Evolutionary conservation across 1,140 invertebrate species (phyloP), one percentile per base, ranked within the genome.

Genomic region (Ceratoteleas bidentatus): DNA sequence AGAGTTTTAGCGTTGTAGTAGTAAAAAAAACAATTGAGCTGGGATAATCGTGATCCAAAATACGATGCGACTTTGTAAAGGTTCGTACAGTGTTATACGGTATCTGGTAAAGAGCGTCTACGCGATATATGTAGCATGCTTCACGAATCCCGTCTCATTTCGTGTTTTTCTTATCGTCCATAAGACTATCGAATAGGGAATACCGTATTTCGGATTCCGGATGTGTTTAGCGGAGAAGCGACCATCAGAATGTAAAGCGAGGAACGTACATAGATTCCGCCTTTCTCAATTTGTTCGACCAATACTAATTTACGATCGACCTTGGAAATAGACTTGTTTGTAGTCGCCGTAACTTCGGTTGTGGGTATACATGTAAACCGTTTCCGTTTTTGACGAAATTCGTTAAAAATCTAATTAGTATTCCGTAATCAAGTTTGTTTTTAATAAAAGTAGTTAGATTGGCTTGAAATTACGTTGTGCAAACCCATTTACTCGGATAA

Each of bases 181-280:
- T 60, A 73, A 68, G 43, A 49, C 73, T 47, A 53, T 74, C 73
- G 65, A 81, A 85, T 77, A 73, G 72, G 65, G 64, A 77, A 57
- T 43, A 16, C 13, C 64, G 72, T 75, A 88, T 87, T 88, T 87
- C 40, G 79, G 73, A 88, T 88, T 88, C 86, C 66, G 33, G 64
- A 58, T 73, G 77, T 87, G 84, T 87, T 78, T 56, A 80, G 70
- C 16, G n/a, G 32, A 50, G 60, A 77, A 56, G 50, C 36, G 78
- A 85, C 81, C 81, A 65, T 32, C 65, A 80, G 81, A 86, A 88
- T 87, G 79, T 74, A 84, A 86, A 88, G 85, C 76, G 83, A 82
- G 70, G 58, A 58, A 75, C 72, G 76, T 49, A 83, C 64, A 78
- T 60, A 74, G 49, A 61, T 85, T 82, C 80, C 74, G 65, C 16